phyloP scores from a whole-genome alignment of 2,797 vertebrate genomes.

The Otolemur crassicaudatus region DNA sequence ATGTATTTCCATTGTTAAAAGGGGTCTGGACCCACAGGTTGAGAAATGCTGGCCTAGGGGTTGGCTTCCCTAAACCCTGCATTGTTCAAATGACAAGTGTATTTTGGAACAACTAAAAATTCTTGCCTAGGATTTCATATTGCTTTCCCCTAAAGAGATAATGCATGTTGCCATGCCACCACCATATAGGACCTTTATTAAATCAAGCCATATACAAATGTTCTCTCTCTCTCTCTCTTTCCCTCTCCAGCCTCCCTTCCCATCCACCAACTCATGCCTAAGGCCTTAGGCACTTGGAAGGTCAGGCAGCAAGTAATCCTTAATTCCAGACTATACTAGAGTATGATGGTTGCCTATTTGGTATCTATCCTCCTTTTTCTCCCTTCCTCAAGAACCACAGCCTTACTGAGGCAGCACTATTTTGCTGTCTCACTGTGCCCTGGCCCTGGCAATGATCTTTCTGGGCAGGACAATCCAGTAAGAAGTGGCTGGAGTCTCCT shows the following conservation, averaged over 20 bases:
- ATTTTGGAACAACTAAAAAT: neutral
- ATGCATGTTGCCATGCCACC: neutral
- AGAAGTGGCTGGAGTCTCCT: too few species aligned
- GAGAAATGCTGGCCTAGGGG: too few species aligned
- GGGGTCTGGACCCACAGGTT: too few species aligned
- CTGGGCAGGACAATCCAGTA: too few species aligned
- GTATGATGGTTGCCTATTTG: neutral
- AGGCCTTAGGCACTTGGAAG: neutral
- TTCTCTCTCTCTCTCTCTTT: neutral
- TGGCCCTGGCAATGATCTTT: too few species aligned
- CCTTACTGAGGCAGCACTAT: neutral
- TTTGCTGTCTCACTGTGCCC: too few species aligned
- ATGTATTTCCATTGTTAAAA: too few species aligned
- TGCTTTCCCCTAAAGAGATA: neutral
- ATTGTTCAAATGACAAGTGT: neutral
- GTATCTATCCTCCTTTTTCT: neutral
- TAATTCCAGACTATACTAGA: neutral
- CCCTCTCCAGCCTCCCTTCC: fast-evolving
- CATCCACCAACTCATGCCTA: neutral
- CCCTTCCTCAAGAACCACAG: neutral
- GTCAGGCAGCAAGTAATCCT: neutral
- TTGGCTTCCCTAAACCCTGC: neutral
- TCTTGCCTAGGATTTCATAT: neutral
- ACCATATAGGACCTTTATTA: neutral
- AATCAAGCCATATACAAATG: neutral